Evolutionary conservation across 2,888 invertebrate genomes (phyloP).

Genomic region (Didymodactylos carnosus): DNA sequence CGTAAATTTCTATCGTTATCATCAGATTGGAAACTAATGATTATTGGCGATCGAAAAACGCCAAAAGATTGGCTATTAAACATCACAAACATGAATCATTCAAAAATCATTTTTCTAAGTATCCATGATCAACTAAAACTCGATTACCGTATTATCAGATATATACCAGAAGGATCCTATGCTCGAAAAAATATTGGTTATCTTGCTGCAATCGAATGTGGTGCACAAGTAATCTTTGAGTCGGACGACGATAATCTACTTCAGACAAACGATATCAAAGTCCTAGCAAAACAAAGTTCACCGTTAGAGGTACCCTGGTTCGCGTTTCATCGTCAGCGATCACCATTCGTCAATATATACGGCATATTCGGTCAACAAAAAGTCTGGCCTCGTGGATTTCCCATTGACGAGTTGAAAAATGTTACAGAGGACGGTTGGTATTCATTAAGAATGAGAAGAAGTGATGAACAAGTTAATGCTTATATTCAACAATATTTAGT

Average conservation of each 20-base stretch:
- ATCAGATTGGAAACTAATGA: constrained; percentile 14
- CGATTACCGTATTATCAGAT: not conserved
- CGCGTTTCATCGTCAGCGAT: not conserved
- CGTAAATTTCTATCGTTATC: not conserved
- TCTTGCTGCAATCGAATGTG: constrained; percentile 16
- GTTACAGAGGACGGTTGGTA: constrained; percentile 15
- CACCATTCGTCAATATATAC: not conserved
- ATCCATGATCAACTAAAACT: constrained; percentile 4
- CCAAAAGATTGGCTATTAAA: constrained; percentile 4
- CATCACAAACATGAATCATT: not conserved
- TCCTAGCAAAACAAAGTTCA: not conserved
- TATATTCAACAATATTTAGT: constrained; percentile 22
- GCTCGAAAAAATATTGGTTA: constrained; percentile 16
- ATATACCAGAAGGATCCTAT: constrained; percentile 13
- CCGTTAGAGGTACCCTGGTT: not conserved
- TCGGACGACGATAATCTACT: constrained; percentile 15
- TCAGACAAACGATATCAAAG: not conserved
- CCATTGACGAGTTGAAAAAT: constrained; percentile 11
- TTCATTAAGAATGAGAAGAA: not conserved
- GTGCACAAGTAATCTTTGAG: constrained; percentile 15
- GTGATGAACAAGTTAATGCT: not conserved
- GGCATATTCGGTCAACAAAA: constrained; percentile 21
- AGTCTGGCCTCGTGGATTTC: constrained; percentile 23
- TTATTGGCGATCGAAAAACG: constrained; percentile 16
- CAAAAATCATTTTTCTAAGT: constrained; percentile 6